Conservation (phyloP, 2,797 vertebrate genomes). For the Thamnophis elegans region DNA sequence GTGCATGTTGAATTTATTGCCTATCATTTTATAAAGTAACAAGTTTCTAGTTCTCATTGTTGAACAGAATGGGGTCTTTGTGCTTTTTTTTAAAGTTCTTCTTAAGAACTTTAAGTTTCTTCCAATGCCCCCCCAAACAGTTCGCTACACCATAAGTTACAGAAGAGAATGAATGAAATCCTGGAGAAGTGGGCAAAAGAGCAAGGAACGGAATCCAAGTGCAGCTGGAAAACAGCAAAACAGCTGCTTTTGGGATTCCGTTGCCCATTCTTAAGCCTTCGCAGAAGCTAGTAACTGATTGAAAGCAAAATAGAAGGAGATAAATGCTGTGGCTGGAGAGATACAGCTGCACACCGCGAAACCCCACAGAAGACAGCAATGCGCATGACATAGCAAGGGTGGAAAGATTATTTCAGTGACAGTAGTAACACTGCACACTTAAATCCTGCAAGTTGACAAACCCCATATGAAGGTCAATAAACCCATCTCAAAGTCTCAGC, state of each 20-base stretch:
- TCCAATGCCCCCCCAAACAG: background rate
- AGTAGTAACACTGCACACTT: background rate
- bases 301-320: fast-evolving
- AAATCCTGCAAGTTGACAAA: slow-evolving; percentile 16
- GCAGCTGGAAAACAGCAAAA: slow-evolving; percentile 85
- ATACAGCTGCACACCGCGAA: slow-evolving; percentile 10
- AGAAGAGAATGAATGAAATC: background rate
- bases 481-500: background rate
- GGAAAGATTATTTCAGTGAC: background rate
- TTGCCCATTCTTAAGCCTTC: slow-evolving; percentile 84
- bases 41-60: background rate
- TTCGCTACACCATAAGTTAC: background rate
- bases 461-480: background rate
- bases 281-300: background rate
- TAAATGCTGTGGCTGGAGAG: background rate
- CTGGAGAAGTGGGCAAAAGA: slow-evolving; percentile 54
- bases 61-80: background rate
- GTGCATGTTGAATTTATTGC: background rate
- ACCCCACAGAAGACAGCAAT: background rate
- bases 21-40: background rate
- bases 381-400: background rate
- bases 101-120: background rate
- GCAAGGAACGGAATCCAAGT: slow-evolving; percentile 92
- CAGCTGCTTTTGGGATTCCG: slow-evolving; percentile 99
- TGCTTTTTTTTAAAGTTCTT: background rate